Evolutionary conservation across 2,888 invertebrate species (phyloP), one percentile per base, ranked within the genome.

Genomic region (Automeris io): DNA sequence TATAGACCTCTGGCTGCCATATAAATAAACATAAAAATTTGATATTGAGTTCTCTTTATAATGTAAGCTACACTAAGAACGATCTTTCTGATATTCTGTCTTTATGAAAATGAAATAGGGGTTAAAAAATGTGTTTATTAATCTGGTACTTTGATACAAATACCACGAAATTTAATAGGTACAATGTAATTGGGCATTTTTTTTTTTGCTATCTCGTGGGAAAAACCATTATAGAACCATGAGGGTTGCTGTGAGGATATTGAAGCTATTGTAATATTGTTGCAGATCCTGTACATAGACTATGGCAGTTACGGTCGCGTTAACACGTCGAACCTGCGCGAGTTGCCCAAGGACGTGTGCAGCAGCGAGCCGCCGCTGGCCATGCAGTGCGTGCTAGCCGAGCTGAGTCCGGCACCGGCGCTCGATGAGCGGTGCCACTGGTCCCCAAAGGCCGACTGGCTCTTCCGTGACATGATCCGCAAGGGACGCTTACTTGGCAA

Each of bases 281-380:
- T 23, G n/a, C 67, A 92, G 90, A 90, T 96, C 3, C 83, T 90
- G 36, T 95, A 92, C 65, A 90, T 96, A 35, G 97, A 97, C 78
- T 93, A 89, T 69, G 97, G 97, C 9, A 90, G 90, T 51, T 78
- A 67, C 11, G 87, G 75, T 0, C 71, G 77, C 26, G 73, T 92
- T 21, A 58, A 66, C 35, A 48, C 64, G 35, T 57, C 73, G 34
- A 82, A 86, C 41, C 49, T 92, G 25, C 87, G 85, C 36, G 61
- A 72, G 1, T 54, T 88, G 37, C 75, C 79, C 2, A 9, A 4
- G 2, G 66, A 66, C 45, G 46, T 39, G 45, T 54, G 69, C 45
- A 32, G 63, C 1, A 36, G 53, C 2, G 53, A 80, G 29, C 89
- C 91, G 19, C 90, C 92, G 24, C 58, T 69, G 5, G 63, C 56